Evolutionary conservation across 2,113 vertebrate species (phyloP).

Genomic region (Halichoeres trimaculatus): DNA sequence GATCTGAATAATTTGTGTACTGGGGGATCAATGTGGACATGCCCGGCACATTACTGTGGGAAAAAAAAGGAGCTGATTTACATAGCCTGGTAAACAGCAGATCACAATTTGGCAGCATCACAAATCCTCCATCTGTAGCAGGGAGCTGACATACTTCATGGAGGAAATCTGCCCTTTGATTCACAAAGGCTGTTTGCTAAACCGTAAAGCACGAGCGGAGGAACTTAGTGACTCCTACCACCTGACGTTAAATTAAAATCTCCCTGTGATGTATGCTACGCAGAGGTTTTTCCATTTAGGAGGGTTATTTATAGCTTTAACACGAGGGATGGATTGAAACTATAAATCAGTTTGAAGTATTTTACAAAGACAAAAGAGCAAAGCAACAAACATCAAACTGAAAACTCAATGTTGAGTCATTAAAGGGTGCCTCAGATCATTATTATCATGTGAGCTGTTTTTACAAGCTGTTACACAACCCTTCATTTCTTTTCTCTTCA

Average conservation of each 20-base stretch:
- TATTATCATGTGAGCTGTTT: not conserved
- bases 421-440: not conserved
- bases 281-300: too few relatives aligned
- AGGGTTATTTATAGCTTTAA: too few relatives aligned
- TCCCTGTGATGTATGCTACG: too few relatives aligned
- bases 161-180: not conserved
- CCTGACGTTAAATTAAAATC: not conserved
- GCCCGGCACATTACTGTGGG: not conserved
- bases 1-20: not conserved
- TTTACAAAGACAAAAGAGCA: not conserved
- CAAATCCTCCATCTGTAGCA: not conserved
- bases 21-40: not conserved
- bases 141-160: not conserved
- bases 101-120: not conserved
- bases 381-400: not conserved
- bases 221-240: not conserved
- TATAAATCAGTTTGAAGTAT: too few relatives aligned
- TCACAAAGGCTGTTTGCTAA: not conserved
- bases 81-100: not conserved
- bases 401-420: not conserved
- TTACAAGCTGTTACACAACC: not conserved
- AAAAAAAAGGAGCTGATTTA: not conserved
- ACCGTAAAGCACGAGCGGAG: too few relatives aligned
- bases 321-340: too few relatives aligned
- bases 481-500: not conserved